Evolutionary conservation across 2,797 vertebrate genomes (phyloP).

Genomic region (Petrocephalus schoutedeni): DNA sequence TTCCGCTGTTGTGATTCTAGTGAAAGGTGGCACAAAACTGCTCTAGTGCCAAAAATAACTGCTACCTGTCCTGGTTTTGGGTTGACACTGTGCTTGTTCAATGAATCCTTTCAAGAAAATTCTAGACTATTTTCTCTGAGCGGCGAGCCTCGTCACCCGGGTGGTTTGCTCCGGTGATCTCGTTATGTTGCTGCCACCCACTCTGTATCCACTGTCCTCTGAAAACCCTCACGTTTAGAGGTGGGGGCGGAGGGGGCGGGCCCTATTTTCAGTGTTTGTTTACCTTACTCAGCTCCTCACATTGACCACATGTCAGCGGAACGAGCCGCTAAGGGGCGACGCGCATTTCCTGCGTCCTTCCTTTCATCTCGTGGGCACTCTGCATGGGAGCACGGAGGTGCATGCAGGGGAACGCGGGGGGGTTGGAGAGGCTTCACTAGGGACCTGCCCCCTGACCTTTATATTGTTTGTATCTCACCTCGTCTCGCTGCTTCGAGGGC

Average conservation of each 20-base stretch:
- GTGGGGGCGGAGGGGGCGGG: not conserved
- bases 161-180: not conserved
- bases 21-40: not conserved
- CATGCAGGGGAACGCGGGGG: not conserved
- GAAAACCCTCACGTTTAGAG: not conserved
- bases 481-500: not conserved
- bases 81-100: not conserved
- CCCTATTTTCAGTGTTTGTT: not conserved
- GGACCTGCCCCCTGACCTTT: slow-evolving; percentile 19
- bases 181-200: not conserved
- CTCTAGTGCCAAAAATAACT: not conserved
- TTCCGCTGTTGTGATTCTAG: not conserved
- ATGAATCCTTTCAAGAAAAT: not conserved
- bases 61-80: not conserved
- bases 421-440: not conserved
- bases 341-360: not conserved
- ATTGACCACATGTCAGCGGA: not conserved
- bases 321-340: not conserved
- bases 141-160: not conserved
- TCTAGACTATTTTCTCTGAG: not conserved
- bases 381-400: not conserved
- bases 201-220: not conserved
- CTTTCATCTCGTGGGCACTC: not conserved
- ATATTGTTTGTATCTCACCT: slow-evolving; percentile 17
- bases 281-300: not conserved